A percentile compares a stretch with the other conserved stretches of the same genome.
These are phyloP conservation scores for Cotesia vestalis DNA, from an alignment of 1,140 invertebrate genomes.

Conservation along the genomic window DNA sequence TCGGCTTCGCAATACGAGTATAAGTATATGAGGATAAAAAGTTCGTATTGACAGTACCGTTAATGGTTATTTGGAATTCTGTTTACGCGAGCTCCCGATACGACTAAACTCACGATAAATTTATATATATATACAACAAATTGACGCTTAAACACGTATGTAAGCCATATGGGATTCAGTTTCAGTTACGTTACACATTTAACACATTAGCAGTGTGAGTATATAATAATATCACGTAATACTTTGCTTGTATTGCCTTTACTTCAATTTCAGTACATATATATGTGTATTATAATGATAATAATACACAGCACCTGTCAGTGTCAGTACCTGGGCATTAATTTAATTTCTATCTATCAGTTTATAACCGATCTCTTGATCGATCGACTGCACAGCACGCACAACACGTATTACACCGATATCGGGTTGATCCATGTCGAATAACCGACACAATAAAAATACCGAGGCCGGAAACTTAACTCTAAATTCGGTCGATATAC, in stretches of 20 bases:
- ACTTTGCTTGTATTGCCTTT: background rate
- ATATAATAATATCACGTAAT: conserved; percentile 1
- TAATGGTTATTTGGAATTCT: conserved; percentile 40
- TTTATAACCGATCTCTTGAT: conserved; percentile 8
- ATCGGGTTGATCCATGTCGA: background rate
- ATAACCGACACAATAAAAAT: background rate
- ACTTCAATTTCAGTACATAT: background rate
- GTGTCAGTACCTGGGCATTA: too few species aligned
- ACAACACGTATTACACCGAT: background rate
- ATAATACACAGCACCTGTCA: conserved; percentile 10
- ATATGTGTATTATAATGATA: background rate
- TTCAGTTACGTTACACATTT: background rate
- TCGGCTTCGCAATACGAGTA: conserved; percentile 24
- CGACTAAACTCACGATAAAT: background rate
- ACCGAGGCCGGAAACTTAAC: background rate
- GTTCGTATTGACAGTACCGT: conserved; percentile 24
- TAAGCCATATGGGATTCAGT: conserved; percentile 25
- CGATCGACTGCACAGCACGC: conserved; percentile 16
- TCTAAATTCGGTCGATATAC: background rate
- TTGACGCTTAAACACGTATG: background rate
- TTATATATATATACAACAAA: too few species aligned
- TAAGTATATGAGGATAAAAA: background rate
- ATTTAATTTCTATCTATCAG: background rate
- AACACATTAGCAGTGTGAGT: too few species aligned
- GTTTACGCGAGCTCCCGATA: conserved; percentile 25